Evolutionary conservation across 2,888 invertebrate genomes (phyloP).

Genomic region (Plemyria rubiginata): DNA sequence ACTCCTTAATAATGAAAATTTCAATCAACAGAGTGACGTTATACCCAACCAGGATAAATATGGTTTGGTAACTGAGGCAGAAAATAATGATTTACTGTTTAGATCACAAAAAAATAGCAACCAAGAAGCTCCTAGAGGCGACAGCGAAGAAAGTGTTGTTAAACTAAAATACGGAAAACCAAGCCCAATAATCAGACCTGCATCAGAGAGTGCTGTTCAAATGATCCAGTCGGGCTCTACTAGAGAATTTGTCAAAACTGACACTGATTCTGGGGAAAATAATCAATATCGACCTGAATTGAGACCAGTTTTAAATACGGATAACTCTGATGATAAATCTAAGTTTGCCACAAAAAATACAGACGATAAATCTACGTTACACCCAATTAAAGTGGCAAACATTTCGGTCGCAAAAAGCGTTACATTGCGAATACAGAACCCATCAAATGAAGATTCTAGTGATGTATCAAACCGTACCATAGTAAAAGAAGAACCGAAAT

Average conservation of each 20-base stretch:
- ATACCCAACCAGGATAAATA: not conserved
- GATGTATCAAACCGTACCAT: not conserved
- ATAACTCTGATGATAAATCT: not conserved
- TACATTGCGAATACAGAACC: not conserved
- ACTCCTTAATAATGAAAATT: constrained; percentile 2
- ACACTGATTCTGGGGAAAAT: not conserved
- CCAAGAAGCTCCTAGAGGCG: not conserved
- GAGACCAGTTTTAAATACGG: not conserved
- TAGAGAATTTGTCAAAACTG: not conserved
- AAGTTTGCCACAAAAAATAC: not conserved
- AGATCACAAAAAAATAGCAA: not conserved
- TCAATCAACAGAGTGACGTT: not conserved
- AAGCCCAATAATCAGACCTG: not conserved
- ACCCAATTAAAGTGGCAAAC: not conserved
- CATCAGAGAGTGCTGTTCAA: not conserved
- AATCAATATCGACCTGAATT: not conserved
- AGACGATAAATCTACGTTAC: not conserved
- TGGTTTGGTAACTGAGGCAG: not conserved
- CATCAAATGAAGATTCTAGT: not conserved
- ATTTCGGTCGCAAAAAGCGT: not conserved
- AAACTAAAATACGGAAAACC: not conserved
- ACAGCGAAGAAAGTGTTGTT: not conserved
- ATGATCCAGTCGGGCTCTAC: not conserved
- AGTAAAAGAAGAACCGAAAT: not conserved
- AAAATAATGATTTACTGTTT: not conserved